Percentiles rank a stretch among this genome's conserved stretches.
Conservation (phyloP, 2,888 invertebrate species). For the Campoplex capitator region DNA sequence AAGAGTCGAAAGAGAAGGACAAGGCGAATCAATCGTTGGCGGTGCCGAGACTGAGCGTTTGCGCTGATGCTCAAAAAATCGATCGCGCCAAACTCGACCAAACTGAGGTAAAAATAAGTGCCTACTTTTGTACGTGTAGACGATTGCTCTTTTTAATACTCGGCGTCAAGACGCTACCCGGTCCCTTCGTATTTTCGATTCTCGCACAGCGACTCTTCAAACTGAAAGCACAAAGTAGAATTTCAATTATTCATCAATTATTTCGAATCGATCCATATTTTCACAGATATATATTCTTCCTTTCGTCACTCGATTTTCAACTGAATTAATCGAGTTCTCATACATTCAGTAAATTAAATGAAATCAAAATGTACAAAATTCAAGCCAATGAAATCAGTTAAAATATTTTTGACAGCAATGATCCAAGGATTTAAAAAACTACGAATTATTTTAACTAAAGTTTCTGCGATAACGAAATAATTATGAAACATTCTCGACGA, state of each 20-base stretch:
- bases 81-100: constrained; percentile 96
- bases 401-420: neutral
- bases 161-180: too few species aligned
- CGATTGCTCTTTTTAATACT: too few species aligned
- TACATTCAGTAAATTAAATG: neutral
- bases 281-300: neutral
- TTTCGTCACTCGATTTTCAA: neutral
- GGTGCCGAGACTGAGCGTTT: constrained; percentile 95
- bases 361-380: neutral
- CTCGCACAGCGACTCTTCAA: too few species aligned
- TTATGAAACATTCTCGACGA: neutral
- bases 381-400: too few species aligned
- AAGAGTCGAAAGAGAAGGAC: constrained; percentile 91
- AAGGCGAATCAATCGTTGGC: constrained; percentile 89
- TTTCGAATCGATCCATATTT: too few species aligned
- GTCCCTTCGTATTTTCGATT: neutral
- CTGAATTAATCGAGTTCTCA: neutral
- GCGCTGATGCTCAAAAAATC: constrained; percentile 97
- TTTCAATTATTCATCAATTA: too few species aligned
- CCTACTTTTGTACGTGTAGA: neutral
- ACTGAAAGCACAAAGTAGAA: neutral
- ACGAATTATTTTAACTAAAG: too few species aligned
- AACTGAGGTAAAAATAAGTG: constrained; percentile 89
- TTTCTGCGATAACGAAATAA: neutral
- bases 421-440: too few species aligned